Evolutionary conservation across 2,797 vertebrate species (phyloP), one percentile per base, ranked within the genome.

Genomic region (Ctenosaura bakeri): DNA sequence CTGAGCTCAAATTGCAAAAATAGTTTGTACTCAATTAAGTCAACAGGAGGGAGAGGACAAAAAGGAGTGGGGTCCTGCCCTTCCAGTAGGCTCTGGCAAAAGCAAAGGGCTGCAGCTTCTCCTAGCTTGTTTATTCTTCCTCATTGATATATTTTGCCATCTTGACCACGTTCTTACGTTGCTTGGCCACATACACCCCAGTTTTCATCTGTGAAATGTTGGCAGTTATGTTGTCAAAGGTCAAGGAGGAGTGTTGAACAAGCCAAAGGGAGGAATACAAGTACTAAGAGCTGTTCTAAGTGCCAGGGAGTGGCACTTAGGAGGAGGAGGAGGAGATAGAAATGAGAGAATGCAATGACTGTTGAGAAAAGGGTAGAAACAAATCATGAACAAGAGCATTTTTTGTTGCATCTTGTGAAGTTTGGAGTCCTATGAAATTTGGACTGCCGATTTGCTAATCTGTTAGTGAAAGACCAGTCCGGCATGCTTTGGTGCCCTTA

Each of bases 311-410:
- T 73, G 24, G 42, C 42, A 46, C 42, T 46, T 46, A 46, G 42
- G 42, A 46, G 42, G 42, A 46, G 42, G 42, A 46, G 42, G 42
- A 46, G 42, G 42, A 3, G 42, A 4, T 4, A 46, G 42, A 46
- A 4, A 46, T 46, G 38, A 38, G 38, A 83, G 29, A 76, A 89
- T 59, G 69, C 4, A 14, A 42, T 76, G 29, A 83, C 13, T 76
- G 69, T 14, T 46, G 38, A 62, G 62, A 81, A 18, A 59, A 54
- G 3, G 4, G 18, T 38, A 84, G 84, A 93, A 90, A 92, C 24
- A 66, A 88, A 83, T 74, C 87, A 86, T 3, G 50, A 12, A 24
- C n/a, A 54, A 62, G 56, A 59, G 62, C 22, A 54, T 29, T 16
- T 52, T 73, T 74, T 18, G 24, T 38, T 32, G 71, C 56, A 87